These are phyloP conservation scores for Rhinopithecus roxellana DNA, from an alignment of 2,113 vertebrate genomes.

Conservation along the genomic window DNA sequence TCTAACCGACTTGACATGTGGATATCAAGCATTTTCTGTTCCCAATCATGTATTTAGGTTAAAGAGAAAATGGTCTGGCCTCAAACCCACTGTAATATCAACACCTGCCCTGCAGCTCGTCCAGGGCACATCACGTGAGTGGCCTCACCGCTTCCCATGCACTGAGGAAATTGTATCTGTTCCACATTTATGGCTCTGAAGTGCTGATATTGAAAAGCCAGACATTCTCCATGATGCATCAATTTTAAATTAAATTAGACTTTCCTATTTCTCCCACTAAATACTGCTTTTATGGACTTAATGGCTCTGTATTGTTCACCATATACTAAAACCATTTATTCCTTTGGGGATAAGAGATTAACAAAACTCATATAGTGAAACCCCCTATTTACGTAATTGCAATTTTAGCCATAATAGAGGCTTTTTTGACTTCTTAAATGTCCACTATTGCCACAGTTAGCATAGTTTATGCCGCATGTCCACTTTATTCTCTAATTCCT, in stretches of 20 bases:
- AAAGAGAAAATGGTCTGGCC: not conserved
- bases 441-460: slow-evolving; percentile 12
- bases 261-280: slow-evolving; percentile 53
- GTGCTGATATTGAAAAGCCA: not conserved
- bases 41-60: not conserved
- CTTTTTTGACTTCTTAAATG: slow-evolving; percentile 54
- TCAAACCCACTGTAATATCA: not conserved
- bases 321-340: slow-evolving; percentile 32
- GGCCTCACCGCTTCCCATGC: accelerated
- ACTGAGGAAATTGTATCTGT: not conserved
- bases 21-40: not conserved
- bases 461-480: not conserved
- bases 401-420: slow-evolving; percentile 52
- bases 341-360: slow-evolving; percentile 57
- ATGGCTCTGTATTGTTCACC: slow-evolving; percentile 2
- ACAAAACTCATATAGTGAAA: slow-evolving; percentile 32
- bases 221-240: not conserved
- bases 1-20: not conserved
- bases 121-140: not conserved
- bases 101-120: not conserved
- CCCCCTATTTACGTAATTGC: slow-evolving; percentile 59
- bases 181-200: not conserved
- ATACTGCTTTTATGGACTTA: slow-evolving; percentile 51
- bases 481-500: slow-evolving; percentile 49
- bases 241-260: slow-evolving; percentile 55